Evolutionary conservation across 2,113 vertebrate genomes (phyloP), one percentile per base, ranked within the genome.

Genomic region (Euleptes europaea): DNA sequence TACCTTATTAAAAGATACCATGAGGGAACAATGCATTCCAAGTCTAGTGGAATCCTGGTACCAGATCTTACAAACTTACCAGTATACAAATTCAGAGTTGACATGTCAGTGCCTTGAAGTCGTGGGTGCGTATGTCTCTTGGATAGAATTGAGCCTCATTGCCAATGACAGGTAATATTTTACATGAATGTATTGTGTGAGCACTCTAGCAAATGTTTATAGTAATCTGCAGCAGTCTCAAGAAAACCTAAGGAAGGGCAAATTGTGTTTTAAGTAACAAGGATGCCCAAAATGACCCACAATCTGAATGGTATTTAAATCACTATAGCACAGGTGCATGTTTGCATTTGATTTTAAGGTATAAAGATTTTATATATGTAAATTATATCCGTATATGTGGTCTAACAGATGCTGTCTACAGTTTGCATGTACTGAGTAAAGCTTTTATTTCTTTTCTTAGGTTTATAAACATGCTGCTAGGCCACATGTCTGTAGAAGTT

Each of bases 41-140:
- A 97, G 95, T 92, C 96, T 99, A 94, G 99, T 99, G 92, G 98
- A 99, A 94, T 99, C 99, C 1, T 99, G 99, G 99, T 99, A 98
- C 96, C 98, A 99, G 97, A 99, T 99, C 94, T 95, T 99, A 90
- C 97, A 98, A 88, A 98, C 97, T 10, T 99, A 98, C 92, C 98
- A 99, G 92, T 97, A 95, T 77, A 96, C 94, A 83, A 98, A 99
- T 95, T 98, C 98, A 5, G 98, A 99, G 96, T 95, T 99, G 94
- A 99, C 98, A 13, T 99, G 99, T 80, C 98, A 99, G 97, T 99
- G 98, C 96, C 97, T 99, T 98, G 99, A 99, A 97, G 98, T 99
- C 92, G 97, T 99, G 82, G 99, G 99, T 57, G 97, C 98, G 54
- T 99, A 96, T 66, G 98, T 99, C 88, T 99, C 98, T 85, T 99